Evolutionary conservation across 2,888 invertebrate species (phyloP).

Genomic region (Patella caerulea): DNA sequence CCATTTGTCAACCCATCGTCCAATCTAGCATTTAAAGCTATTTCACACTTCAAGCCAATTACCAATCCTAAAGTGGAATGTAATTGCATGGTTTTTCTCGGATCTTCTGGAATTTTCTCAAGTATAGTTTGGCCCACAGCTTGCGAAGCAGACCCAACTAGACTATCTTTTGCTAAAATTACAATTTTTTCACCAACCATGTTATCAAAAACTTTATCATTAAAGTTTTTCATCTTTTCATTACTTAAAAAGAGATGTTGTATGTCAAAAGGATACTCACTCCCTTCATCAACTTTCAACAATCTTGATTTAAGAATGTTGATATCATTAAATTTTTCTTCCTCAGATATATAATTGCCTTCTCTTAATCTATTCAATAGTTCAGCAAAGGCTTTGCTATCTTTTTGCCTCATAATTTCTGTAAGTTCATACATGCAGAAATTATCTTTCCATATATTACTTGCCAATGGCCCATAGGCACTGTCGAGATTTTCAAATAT

Average conservation of each 20-base stretch:
- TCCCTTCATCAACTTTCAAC: background rate
- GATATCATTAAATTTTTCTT: background rate
- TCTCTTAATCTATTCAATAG: slow-evolving; percentile 42
- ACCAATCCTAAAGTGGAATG: background rate
- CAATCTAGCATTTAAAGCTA: slow-evolving; percentile 35
- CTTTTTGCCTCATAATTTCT: slow-evolving; percentile 20
- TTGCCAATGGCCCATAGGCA: slow-evolving; percentile 19
- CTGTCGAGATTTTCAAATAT: slow-evolving; percentile 17
- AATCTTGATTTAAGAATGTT: background rate
- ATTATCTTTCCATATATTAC: slow-evolving; percentile 19
- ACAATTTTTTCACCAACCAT: background rate
- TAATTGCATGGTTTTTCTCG: background rate
- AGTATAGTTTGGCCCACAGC: background rate
- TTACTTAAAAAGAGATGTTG: background rate
- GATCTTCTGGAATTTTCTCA: background rate
- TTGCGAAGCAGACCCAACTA: background rate
- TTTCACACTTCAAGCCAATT: slow-evolving; percentile 26
- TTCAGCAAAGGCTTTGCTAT: slow-evolving; percentile 41
- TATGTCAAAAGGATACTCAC: background rate
- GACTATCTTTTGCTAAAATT: background rate
- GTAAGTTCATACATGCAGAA: slow-evolving; percentile 39
- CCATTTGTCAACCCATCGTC: slow-evolving; percentile 44
- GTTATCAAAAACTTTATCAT: background rate
- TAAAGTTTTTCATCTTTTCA: background rate
- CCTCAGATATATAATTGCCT: slow-evolving; percentile 25